A percentile compares a stretch with the other conserved stretches of the same genome.
Evolutionary conservation across 2,888 invertebrate genomes (phyloP).

Genomic region (Trisateles emortualis): DNA sequence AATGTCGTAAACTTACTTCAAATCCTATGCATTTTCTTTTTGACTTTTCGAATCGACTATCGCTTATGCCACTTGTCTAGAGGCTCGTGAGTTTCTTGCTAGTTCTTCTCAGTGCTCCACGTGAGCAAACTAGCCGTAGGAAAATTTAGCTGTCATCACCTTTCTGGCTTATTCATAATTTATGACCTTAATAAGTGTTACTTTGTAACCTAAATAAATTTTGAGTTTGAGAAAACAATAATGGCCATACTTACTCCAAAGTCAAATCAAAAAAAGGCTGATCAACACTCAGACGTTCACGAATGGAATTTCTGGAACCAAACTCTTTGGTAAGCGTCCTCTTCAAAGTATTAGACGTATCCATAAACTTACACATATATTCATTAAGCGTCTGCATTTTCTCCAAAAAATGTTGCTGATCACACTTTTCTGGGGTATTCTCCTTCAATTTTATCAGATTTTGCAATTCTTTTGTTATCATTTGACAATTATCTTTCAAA

Average conservation of each 20-base stretch:
- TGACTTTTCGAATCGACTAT: no score
- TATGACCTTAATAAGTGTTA: no score
- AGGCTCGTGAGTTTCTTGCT: no score
- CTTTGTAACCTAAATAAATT: no score
- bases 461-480: conserved; percentile 63
- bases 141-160: no score
- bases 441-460: conserved; percentile 66
- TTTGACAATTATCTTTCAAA: conserved; percentile 59
- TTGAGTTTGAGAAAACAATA: no score
- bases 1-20: no score
- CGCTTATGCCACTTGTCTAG: no score
- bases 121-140: no score
- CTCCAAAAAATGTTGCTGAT: conserved; percentile 59
- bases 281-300: conserved; percentile 50
- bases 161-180: no score
- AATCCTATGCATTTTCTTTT: no score
- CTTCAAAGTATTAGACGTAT: conserved; percentile 74
- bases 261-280: conserved; percentile 66
- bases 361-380: conserved; percentile 77
- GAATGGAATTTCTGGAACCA: conserved; percentile 57
- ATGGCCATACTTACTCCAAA: conserved; percentile 78
- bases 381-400: conserved; percentile 77
- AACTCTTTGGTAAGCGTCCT: conserved; percentile 69
- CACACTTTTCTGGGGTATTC: conserved; percentile 46
- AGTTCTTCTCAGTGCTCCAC: no score